Base-by-base conservation (phyloP, 2,113 vertebrate species). In the Eulacestoma nigropectus region DNA sequence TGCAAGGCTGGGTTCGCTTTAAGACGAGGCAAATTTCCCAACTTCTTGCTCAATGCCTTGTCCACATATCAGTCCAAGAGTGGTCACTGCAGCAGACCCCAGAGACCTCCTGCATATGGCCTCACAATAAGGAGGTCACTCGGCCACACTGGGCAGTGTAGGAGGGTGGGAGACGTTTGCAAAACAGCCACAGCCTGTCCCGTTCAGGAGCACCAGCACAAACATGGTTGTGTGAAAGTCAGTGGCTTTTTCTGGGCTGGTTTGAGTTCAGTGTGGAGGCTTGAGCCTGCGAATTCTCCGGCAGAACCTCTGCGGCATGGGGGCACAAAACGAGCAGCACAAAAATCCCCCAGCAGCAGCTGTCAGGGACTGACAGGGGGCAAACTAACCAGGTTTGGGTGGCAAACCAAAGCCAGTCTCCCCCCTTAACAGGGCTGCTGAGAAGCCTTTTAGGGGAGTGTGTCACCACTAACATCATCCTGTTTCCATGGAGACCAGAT, bases 401-500 rank as follows among this genome's bases (percentile, higher is more conserved):
- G 74, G 57, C 86, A 93, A 93, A 75, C 22, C 82, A 91, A 73
- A 92, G 87, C 37, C 87, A 63, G 74, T 41, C 69, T 74, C 88
- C 86, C 91, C 65, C 76, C 92, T 78, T 82, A 75, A 90, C 4
- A 57, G 4, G 13, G 69, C 92, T 95, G 85, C 94, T 78, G 69
- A 95, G 68, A 64, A 95, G 95, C 87, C 95, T 57, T 96, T 86
- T 90, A 97, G 57, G 92, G 89, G 23, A 92, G 44, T 62, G 3
- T 76, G 33, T 96, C 92, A 96, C 75, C 88, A 62, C 69, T 63
- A 20, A 60, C 86, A 96, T 97, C 96, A 96, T 92, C 89, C 84
- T 94, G 97, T 98, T 97, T 97, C 97, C 96, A 97, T 95, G 95
- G 97, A 95, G 97, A 97, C 95, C 85, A 90, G 90, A 97, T 97